Conservation (phyloP, 2,888 invertebrate species). For the Nipponacmea schrenckii region DNA sequence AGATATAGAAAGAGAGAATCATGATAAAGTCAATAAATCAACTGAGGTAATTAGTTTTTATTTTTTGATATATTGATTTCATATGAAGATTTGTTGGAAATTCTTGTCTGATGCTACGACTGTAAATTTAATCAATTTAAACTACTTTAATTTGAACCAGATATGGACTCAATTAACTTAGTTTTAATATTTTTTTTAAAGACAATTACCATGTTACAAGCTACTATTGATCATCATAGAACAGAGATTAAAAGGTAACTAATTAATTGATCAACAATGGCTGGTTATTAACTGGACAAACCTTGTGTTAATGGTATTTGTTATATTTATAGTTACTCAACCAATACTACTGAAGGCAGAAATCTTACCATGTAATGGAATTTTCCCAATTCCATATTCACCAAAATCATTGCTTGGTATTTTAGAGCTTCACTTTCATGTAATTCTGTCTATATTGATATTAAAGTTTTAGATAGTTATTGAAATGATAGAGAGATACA, state of each 20-base stretch:
- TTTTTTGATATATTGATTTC: background rate
- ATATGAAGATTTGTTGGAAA: background rate
- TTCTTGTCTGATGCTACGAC: background rate
- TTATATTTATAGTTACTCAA: too few relatives aligned
- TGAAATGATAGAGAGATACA: too few relatives aligned
- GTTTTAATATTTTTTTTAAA: slow-evolving; percentile 30
- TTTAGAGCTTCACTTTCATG: too few relatives aligned
- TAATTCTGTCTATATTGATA: too few relatives aligned
- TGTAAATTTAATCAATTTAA: background rate
- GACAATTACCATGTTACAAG: slow-evolving; percentile 58
- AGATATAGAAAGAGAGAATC: slow-evolving; percentile 62
- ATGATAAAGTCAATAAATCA: slow-evolving; percentile 56
- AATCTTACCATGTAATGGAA: too few relatives aligned
- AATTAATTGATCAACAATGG: background rate
- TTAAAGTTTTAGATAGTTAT: too few relatives aligned
- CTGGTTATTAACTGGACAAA: too few relatives aligned
- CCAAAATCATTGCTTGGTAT: too few relatives aligned
- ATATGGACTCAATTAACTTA: background rate
- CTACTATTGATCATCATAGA: slow-evolving; percentile 52
- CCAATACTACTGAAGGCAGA: too few relatives aligned
- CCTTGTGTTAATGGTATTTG: too few relatives aligned
- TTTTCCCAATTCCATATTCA: too few relatives aligned
- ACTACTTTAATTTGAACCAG: background rate
- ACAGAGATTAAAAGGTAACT: slow-evolving; percentile 57
- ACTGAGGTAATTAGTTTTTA: slow-evolving; percentile 48